A percentile compares a stretch with the other conserved stretches of the same genome.
These are phyloP conservation scores for Romanogobio albipinnatus DNA, from an alignment of 2,113 vertebrate genomes.

Conservation along the genomic window DNA sequence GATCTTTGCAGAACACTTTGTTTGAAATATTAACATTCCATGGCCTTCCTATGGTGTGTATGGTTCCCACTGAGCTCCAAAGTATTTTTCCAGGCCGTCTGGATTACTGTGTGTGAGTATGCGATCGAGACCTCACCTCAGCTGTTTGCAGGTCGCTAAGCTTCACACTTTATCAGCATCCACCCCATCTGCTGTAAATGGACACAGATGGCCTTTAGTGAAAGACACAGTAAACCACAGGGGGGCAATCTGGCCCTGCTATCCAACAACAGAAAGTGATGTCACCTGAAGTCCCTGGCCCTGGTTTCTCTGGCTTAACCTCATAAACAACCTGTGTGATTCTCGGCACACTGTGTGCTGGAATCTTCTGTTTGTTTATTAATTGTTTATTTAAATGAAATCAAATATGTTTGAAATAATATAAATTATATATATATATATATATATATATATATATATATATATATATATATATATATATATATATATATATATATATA, in stretches of 20 bases:
- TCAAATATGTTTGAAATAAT: background rate
- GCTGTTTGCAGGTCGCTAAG: conserved; percentile 55
- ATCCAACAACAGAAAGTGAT: conserved; percentile 14
- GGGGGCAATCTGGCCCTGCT: conserved; percentile 51
- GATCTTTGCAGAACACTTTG: background rate
- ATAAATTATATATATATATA: background rate
- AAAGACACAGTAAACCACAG: conserved; percentile 65
- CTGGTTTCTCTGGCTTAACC: background rate
- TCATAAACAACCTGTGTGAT: conserved; percentile 9
- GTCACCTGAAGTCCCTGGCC: conserved; percentile 25
- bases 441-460: no score
- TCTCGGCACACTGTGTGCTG: background rate
- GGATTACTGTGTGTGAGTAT: conserved; percentile 20
- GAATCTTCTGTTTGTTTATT: background rate
- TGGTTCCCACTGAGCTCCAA: background rate
- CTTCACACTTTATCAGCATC: conserved; percentile 55
- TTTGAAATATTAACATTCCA: background rate
- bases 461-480: background rate
- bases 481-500: no score
- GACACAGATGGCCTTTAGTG: conserved; percentile 72
- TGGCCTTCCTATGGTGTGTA: background rate
- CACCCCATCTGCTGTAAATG: conserved; percentile 71
- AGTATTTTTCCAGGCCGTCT: conserved; percentile 2
- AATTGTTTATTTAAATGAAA: background rate
- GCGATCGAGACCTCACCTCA: conserved; percentile 41